Percentiles rank a stretch among this genome's conserved stretches.
Conservation (phyloP, 2,113 vertebrate genomes). For the Calypte anna region DNA sequence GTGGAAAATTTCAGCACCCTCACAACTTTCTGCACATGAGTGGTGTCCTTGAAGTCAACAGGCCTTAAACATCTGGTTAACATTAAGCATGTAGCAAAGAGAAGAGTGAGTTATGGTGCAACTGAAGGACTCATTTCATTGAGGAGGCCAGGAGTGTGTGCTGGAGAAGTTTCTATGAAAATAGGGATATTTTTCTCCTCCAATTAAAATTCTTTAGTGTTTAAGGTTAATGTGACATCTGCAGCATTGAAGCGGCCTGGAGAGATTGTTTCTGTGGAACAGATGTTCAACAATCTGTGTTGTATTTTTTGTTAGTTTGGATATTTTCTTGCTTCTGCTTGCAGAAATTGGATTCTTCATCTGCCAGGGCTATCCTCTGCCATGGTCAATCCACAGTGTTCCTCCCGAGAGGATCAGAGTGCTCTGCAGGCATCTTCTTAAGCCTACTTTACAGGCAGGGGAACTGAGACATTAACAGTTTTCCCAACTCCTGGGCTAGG, state of each 20-base stretch:
- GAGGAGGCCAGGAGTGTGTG: background rate
- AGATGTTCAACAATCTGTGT: constrained; percentile 1
- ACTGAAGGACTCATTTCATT: background rate
- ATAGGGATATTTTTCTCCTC: background rate
- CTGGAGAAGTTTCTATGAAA: background rate
- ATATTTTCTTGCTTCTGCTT: background rate
- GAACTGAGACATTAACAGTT: background rate
- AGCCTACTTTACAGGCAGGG: background rate
- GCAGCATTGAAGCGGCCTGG: background rate
- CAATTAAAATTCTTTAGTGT: background rate
- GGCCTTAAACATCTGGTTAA: background rate
- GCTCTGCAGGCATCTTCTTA: background rate
- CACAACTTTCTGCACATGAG: background rate
- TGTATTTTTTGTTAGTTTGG: background rate
- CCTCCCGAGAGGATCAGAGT: accelerated
- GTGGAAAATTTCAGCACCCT: background rate
- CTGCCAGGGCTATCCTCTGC: background rate
- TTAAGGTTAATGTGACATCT: constrained; percentile 22
- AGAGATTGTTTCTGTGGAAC: constrained; percentile 3
- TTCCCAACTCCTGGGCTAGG: background rate
- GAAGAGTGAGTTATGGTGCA: background rate
- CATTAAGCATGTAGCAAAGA: background rate
- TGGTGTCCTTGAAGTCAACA: background rate
- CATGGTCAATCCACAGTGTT: accelerated
- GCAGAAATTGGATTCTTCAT: background rate